Percentiles rank a stretch among this genome's conserved stretches.
These are phyloP conservation scores for Calameuta filiformis DNA, from an alignment of 2,888 invertebrate species.

Conservation along the genomic window DNA sequence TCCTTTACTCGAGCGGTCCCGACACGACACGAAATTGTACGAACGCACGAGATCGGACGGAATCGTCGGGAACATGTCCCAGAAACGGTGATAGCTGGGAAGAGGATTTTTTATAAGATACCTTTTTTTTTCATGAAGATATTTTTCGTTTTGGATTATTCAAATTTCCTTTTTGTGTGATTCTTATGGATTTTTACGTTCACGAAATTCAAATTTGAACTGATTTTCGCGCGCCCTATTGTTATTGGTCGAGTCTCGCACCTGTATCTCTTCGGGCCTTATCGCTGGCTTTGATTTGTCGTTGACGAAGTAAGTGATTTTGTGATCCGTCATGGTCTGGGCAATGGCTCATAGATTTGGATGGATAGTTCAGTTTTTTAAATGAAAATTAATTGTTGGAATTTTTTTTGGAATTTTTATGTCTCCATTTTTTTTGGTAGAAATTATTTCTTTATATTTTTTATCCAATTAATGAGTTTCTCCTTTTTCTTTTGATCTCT, in stretches of 20 bases:
- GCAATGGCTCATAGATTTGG: neutral
- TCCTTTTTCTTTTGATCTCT: neutral
- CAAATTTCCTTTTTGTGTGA: neutral
- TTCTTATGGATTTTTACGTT: neutral
- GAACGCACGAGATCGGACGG: neutral
- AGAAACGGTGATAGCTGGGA: neutral
- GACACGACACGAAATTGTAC: neutral
- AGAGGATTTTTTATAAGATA: neutral
- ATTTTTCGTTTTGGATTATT: neutral
- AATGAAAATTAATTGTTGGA: neutral
- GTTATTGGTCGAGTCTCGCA: neutral
- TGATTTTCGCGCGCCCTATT: neutral
- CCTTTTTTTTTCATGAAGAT: neutral
- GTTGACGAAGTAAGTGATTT: neutral
- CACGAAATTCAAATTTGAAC: neutral
- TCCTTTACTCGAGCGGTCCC: constrained; percentile 8
- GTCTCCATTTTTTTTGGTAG: too few species aligned
- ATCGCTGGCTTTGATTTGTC: neutral
- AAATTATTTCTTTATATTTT: neutral
- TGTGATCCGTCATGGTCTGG: neutral
- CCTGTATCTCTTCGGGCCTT: neutral
- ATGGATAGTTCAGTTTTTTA: neutral
- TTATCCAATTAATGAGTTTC: neutral
- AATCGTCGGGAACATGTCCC: neutral
- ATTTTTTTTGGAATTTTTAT: neutral